Conservation (phyloP, 2,113 vertebrate genomes). For the Pterocles burchelli region DNA sequence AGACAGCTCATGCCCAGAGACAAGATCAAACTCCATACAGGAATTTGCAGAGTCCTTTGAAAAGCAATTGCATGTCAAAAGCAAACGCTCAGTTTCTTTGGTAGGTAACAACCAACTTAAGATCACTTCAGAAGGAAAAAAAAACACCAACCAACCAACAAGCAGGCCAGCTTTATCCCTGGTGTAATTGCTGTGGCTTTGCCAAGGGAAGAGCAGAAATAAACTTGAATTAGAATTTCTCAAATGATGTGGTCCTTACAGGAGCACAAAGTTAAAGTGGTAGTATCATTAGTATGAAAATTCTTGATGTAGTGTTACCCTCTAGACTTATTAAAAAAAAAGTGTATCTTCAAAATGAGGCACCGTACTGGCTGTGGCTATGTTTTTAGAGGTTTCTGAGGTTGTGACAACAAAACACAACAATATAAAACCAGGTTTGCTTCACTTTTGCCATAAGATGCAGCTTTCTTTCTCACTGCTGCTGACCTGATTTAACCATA, state of each 20-base stretch:
- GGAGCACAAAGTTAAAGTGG: background rate
- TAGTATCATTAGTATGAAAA: background rate
- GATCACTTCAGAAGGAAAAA: background rate
- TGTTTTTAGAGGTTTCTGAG: background rate
- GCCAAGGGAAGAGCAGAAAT: background rate
- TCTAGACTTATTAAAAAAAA: background rate
- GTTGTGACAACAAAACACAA: background rate
- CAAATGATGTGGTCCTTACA: background rate
- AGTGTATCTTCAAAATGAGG: background rate
- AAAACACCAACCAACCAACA: background rate
- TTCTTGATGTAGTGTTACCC: background rate
- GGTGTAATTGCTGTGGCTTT: background rate
- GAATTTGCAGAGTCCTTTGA: constrained; percentile 84
- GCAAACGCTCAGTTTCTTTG: constrained; percentile 74
- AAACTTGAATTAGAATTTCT: background rate
- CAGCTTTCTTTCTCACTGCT: background rate
- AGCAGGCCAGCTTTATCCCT: background rate
- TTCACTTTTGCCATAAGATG: background rate
- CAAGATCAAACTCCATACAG: constrained; percentile 77
- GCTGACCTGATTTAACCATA: background rate
- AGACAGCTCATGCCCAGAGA: constrained; percentile 68
- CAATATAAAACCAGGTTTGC: background rate
- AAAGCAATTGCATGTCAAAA: constrained; percentile 78
- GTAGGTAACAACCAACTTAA: constrained; percentile 70
- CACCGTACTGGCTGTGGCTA: background rate